Conservation (phyloP, 2,888 invertebrate species). For the Dorcus parallelipipedus region DNA sequence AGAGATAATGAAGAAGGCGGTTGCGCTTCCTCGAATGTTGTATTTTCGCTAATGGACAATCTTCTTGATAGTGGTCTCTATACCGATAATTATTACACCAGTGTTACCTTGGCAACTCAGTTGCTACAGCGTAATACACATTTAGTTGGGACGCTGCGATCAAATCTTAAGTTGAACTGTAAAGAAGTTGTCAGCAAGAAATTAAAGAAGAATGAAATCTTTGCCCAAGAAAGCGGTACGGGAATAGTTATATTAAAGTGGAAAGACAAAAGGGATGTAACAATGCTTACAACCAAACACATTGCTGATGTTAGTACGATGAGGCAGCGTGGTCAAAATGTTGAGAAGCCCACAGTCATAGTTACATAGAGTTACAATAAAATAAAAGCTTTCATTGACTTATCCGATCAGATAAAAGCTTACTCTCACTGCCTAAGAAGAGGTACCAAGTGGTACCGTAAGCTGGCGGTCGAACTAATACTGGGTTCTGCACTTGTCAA, state of each 20-base stretch:
- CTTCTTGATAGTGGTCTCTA: conserved; percentile 24
- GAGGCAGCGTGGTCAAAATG: no score
- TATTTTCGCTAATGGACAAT: conserved; percentile 15
- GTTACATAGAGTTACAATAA: no score
- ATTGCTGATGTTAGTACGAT: background rate
- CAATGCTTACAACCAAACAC: conserved; percentile 34
- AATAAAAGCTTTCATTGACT: no score
- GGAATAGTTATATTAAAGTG: conserved; percentile 32
- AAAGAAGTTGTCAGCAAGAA: conserved; percentile 23
- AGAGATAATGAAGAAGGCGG: conserved; percentile 1
- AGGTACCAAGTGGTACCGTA: no score
- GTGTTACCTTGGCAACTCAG: conserved; percentile 22
- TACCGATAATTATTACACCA: conserved; percentile 29
- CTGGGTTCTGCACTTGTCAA: no score
- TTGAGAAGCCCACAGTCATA: no score
- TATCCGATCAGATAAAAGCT: no score
- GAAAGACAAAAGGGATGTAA: conserved; percentile 35
- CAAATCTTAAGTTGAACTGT: conserved; percentile 21
- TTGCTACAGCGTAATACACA: conserved; percentile 29
- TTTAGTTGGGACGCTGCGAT: conserved; percentile 27
- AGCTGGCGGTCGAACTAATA: no score
- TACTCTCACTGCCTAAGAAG: no score
- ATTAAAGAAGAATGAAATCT: conserved; percentile 22
- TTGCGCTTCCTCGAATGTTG: conserved; percentile 10
- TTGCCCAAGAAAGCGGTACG: conserved; percentile 20